phyloP scores from a whole-genome alignment of 2,797 vertebrate genomes.

The Danio tinwini region DNA sequence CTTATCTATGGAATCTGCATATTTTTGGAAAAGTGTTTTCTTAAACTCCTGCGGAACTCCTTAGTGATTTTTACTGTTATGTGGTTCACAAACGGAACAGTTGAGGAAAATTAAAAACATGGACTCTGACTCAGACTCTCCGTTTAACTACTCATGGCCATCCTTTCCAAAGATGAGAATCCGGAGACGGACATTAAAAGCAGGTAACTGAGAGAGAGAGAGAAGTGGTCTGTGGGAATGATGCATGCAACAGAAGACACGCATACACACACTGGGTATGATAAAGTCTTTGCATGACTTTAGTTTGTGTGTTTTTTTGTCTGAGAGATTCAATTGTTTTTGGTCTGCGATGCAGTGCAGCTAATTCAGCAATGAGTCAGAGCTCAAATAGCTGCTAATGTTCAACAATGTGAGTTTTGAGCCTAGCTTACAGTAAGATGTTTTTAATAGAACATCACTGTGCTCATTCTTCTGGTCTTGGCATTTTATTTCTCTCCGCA shows the following conservation, averaged over 20 bases:
- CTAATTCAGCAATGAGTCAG: slow-evolving; percentile 27
- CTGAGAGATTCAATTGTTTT: slow-evolving; percentile 5
- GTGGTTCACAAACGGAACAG: slow-evolving; percentile 62
- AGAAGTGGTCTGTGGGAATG: background rate
- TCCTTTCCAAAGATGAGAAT: slow-evolving; percentile 97
- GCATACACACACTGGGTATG: background rate
- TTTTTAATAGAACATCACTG: slow-evolving; percentile 9
- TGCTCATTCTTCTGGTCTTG: background rate
- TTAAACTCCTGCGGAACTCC: slow-evolving; percentile 20
- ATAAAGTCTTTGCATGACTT: background rate
- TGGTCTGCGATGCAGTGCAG: slow-evolving; percentile 7
- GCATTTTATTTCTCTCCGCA: background rate
- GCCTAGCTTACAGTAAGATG: background rate
- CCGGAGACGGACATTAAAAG: slow-evolving; percentile 84
- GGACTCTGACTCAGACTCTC: slow-evolving; percentile 95
- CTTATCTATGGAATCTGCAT: slow-evolving; percentile 34
- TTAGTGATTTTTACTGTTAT: slow-evolving; percentile 17
- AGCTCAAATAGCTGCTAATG: background rate
- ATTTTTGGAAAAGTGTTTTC: slow-evolving; percentile 12
- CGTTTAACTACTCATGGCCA: slow-evolving; percentile 99
- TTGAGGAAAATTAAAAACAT: slow-evolving; percentile 68
- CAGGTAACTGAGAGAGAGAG: slow-evolving; percentile 80
- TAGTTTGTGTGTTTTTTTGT: slow-evolving; percentile 1
- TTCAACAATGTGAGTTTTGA: background rate
- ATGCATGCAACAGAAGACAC: background rate